Evolutionary conservation across 1,140 invertebrate species (phyloP), one percentile per base, ranked within the genome.

Genomic region (Melanaphis sacchari): DNA sequence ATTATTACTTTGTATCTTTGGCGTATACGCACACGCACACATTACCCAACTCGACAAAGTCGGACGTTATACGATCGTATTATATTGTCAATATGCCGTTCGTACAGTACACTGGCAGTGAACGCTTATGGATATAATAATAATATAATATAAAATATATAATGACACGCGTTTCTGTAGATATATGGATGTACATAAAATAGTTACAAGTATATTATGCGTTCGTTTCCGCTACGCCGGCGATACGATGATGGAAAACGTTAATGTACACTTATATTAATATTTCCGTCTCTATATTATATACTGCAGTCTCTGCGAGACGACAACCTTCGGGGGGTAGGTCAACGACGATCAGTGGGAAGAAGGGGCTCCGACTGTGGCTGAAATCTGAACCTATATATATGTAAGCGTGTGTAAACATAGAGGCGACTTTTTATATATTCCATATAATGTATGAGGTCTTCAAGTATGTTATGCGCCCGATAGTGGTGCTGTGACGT

Each of bases 401-500:
- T 24, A 41, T 15, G 41, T 26, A 43, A 22, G 31, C 26, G 46
- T 21, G 41, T 46, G 18, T 21, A 87, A 15, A 46, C 41, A 46
- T 43, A 9, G 40, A 46, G n/a, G 59, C n/a, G 59, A 76, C 31
- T 76, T 76, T 66, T 31, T 43, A 87, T 87, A 84, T 85, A 87
- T 46, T 9, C 9, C 4, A 46, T 85, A 31, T 43, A n/a, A 49
- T 36, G 31, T 85, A 85, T n/a, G 59, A 76, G 31, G 59, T 76
- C 59, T 76, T 76, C n/a, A 76, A 76, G 31, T 76, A 76, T 76
- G 59, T 76, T 76, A 76, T 76, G 31, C 59, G 59, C 59, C 46
- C 88, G 89, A 59, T 76, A 76, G 59, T 76, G 59, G 38, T 41
- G 52, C 52, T 66, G 89, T 90, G 89, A 90, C 54, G 52, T 59